Evolutionary conservation across 2,113 vertebrate species (phyloP).

Genomic region (Scortum barcoo): DNA sequence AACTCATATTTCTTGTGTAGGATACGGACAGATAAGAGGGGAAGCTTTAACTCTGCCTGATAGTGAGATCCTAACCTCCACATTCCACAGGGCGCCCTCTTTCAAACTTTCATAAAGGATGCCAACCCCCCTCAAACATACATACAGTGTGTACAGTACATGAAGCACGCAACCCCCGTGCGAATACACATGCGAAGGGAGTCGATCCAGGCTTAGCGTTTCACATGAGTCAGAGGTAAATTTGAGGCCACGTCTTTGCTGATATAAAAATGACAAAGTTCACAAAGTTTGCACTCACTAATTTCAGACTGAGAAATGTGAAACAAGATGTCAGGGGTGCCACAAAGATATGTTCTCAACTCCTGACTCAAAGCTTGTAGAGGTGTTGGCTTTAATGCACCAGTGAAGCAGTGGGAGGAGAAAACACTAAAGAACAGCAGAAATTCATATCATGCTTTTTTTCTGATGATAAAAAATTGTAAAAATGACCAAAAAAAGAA

Average conservation of each 20-base stretch:
- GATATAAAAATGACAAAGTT: slow-evolving; percentile 50
- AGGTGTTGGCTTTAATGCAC: not conserved
- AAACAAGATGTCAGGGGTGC: slow-evolving; percentile 4
- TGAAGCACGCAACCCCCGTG: slow-evolving; percentile 20
- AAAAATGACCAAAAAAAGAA: not conserved
- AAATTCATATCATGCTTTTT: not conserved
- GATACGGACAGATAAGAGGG: slow-evolving; percentile 65
- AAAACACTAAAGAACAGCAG: not conserved
- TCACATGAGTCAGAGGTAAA: slow-evolving; percentile 61
- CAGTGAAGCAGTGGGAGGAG: not conserved
- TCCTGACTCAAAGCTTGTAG: not conserved
- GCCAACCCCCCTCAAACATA: slow-evolving; percentile 47
- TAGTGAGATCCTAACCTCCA: slow-evolving; percentile 70
- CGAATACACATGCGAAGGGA: slow-evolving; percentile 35
- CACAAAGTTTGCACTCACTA: slow-evolving; percentile 33
- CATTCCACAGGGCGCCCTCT: slow-evolving; percentile 68
- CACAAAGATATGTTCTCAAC: not conserved
- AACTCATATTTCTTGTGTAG: slow-evolving; percentile 64
- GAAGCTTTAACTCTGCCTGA: slow-evolving; percentile 65
- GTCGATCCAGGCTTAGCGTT: slow-evolving; percentile 34
- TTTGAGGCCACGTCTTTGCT: slow-evolving; percentile 31
- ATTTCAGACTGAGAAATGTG: slow-evolving; percentile 25
- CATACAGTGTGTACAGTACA: slow-evolving; percentile 26
- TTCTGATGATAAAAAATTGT: not conserved
- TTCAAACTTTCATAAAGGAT: slow-evolving; percentile 53